A percentile compares a stretch with the other conserved stretches of the same genome.
Evolutionary conservation across 2,797 vertebrate species (phyloP).

Genomic region (Neopelma chrysocephalum): DNA sequence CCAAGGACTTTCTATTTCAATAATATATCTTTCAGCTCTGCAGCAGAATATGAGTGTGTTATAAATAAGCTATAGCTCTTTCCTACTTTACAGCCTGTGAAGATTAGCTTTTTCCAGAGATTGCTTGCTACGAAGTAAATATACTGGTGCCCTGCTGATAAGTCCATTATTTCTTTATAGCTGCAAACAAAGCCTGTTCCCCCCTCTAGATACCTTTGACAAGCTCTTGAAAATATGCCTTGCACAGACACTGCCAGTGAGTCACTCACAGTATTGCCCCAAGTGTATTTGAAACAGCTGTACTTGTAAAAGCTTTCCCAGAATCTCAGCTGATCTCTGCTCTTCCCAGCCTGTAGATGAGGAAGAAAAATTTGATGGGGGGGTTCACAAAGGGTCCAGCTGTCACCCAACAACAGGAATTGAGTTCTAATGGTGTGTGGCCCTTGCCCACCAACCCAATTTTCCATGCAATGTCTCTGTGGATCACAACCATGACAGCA

Average conservation of each 20-base stretch:
- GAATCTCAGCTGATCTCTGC: neutral
- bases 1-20: neutral
- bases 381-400: neutral
- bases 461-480: neutral
- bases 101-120: conserved; percentile 17
- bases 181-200: neutral
- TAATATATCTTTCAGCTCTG: neutral
- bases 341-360: neutral
- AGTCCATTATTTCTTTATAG: neutral
- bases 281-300: neutral
- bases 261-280: neutral
- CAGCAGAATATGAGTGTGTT: neutral
- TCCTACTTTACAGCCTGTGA: neutral
- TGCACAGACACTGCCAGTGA: neutral
- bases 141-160: neutral
- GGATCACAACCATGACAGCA: neutral
- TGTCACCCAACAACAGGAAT: rapidly evolving
- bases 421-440: neutral
- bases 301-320: neutral
- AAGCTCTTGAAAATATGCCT: neutral
- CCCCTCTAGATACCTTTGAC: neutral
- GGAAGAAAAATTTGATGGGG: neutral
- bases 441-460: neutral
- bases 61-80: neutral
- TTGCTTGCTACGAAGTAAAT: neutral